Percentiles rank a stretch among this genome's conserved stretches.
phyloP scores from a whole-genome alignment of 2,797 vertebrate genomes.

The Phrynocephalus vlangalii region DNA sequence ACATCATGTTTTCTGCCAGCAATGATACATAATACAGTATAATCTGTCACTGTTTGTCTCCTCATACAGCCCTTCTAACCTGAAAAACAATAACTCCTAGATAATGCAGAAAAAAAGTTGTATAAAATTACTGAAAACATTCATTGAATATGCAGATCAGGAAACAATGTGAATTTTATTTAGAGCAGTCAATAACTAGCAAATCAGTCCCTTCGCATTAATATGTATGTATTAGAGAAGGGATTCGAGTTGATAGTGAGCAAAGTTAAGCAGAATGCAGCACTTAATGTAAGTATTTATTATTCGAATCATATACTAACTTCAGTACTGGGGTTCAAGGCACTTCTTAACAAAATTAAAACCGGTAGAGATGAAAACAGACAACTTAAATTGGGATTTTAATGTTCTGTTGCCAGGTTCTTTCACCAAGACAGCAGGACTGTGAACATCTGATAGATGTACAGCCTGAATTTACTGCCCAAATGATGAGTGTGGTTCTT shows the following conservation, averaged over 20 bases:
- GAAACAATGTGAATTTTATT: constrained; percentile 1
- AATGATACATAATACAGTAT: constrained; percentile 8
- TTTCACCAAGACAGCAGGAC: no score
- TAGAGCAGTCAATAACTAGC: background rate
- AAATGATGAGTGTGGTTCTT: no score
- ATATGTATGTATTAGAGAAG: background rate
- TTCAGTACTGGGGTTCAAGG: no score
- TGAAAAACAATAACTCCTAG: background rate
- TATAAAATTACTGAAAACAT: constrained; percentile 28
- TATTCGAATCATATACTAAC: background rate
- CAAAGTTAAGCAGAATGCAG: background rate
- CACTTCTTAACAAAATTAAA: background rate
- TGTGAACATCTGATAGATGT: no score
- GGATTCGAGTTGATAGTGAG: background rate
- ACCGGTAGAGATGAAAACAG: background rate
- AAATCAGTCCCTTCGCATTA: background rate
- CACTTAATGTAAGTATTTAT: background rate
- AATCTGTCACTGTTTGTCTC: constrained; percentile 22
- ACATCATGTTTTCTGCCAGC: constrained; percentile 9
- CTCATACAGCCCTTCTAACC: background rate
- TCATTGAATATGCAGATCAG: background rate
- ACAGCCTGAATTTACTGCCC: no score
- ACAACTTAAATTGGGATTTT: no score
- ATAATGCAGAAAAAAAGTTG: background rate
- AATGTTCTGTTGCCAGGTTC: no score